Evolutionary conservation across 2,888 invertebrate species (phyloP).

Genomic region (Bhutanitis thaidina): DNA sequence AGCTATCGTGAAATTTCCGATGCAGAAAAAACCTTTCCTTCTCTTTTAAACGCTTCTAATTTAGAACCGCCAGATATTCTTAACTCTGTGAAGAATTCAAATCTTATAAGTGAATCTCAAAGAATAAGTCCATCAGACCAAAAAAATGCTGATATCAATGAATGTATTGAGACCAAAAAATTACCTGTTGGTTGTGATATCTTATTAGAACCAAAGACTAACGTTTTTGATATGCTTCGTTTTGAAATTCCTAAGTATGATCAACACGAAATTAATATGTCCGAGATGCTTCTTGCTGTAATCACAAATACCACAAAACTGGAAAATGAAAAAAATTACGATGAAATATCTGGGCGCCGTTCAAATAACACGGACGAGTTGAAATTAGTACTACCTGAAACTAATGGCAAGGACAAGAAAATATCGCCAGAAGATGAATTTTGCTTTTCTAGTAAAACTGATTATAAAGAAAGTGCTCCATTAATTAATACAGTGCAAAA

Average conservation of each 20-base stretch:
- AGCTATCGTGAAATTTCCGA: constrained; percentile 29
- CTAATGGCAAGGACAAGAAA: not conserved
- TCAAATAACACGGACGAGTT: too few relatives aligned
- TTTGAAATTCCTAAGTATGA: constrained; percentile 36
- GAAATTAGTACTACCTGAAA: too few relatives aligned
- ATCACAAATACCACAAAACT: not conserved
- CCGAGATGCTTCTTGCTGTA: constrained; percentile 35
- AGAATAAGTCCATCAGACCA: not conserved
- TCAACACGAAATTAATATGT: constrained; percentile 46
- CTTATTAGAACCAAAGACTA: not conserved
- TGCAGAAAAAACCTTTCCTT: constrained; percentile 25
- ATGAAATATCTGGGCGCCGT: too few relatives aligned
- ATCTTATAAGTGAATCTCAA: not conserved
- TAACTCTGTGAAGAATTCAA: not conserved
- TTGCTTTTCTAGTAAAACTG: too few relatives aligned
- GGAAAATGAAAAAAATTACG: not conserved
- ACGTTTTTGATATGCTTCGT: not conserved
- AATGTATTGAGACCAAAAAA: not conserved
- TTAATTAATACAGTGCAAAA: constrained; percentile 31
- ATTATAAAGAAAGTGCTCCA: not conserved
- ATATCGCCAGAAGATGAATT: too few relatives aligned
- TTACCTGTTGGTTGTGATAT: not conserved
- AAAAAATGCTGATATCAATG: not conserved
- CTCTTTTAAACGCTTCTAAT: not conserved
- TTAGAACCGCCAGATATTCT: not conserved